A percentile compares a stretch with the other conserved stretches of the same genome.
phyloP scores from a whole-genome alignment of 2,888 invertebrate species.

The Phyllotreta striolata region DNA sequence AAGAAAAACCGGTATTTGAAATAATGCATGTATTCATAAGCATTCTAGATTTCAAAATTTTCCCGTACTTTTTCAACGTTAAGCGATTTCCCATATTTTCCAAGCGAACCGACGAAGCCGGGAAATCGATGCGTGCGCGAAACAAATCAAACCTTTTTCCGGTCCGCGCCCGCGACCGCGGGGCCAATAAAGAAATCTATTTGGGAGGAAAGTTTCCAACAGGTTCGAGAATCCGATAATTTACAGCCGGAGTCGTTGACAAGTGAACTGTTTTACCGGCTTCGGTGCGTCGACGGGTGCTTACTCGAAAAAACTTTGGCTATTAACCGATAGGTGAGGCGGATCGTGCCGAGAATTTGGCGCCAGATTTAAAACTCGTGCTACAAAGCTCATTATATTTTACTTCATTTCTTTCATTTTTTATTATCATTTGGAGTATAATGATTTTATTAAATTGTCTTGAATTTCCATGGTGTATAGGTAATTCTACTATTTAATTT shows the following conservation, averaged over 20 bases:
- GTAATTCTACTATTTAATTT: too few relatives aligned
- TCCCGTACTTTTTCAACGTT: too few relatives aligned
- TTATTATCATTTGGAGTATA: background rate
- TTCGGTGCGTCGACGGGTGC: constrained; percentile 37
- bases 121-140: constrained; percentile 20
- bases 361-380: constrained; percentile 36
- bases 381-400: too few relatives aligned
- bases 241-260: constrained; percentile 38
- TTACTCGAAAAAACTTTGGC: constrained; percentile 54
- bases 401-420: background rate
- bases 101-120: constrained; percentile 1
- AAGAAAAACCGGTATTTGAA: too few relatives aligned
- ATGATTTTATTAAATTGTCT: background rate
- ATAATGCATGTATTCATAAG: too few relatives aligned
- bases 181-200: constrained; percentile 41
- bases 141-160: constrained; percentile 21
- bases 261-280: constrained; percentile 57
- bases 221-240: constrained; percentile 40
- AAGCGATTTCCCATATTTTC: background rate
- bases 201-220: constrained; percentile 29
- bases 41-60: too few relatives aligned
- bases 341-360: constrained; percentile 37
- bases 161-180: constrained; percentile 11
- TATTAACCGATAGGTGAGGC: constrained; percentile 55
- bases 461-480: constrained; percentile 1